Evolutionary conservation across 2,113 vertebrate species (phyloP).

Genomic region (Chaenogobius annularis): DNA sequence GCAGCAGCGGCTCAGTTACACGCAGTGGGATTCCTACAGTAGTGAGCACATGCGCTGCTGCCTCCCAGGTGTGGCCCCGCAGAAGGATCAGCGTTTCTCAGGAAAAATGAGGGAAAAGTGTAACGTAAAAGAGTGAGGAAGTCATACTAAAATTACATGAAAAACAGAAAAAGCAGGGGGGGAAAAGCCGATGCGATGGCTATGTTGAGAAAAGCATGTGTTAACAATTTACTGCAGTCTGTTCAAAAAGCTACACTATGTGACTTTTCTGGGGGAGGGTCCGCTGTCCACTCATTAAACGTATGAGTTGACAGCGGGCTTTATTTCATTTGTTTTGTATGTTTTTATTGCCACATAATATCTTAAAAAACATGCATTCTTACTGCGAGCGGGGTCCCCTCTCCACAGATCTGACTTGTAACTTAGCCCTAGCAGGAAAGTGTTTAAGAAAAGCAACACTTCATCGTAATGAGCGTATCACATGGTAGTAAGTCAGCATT

Average conservation of each 20-base stretch:
- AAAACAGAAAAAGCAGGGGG: background rate
- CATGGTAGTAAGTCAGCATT: no score
- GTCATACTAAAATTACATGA: background rate
- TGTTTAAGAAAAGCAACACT: no score
- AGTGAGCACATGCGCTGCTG: conserved; percentile 14
- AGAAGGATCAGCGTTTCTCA: conserved; percentile 14
- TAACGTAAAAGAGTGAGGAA: background rate
- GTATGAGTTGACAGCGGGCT: no score
- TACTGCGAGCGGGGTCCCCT: no score
- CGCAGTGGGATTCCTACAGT: conserved; percentile 50
- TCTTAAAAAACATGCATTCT: no score
- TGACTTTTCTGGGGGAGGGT: background rate
- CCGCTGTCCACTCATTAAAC: no score
- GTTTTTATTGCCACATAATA: no score
- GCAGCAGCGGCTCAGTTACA: conserved; percentile 40
- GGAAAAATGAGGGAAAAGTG: background rate
- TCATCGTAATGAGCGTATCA: no score
- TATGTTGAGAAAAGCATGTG: background rate
- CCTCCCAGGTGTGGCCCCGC: conserved; percentile 30
- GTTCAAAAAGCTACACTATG: background rate
- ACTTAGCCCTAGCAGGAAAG: no score
- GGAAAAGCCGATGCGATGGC: background rate
- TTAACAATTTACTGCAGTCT: background rate
- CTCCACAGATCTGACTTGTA: no score
- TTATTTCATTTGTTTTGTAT: no score